Evolutionary conservation across 2,797 vertebrate genomes (phyloP).

Genomic region (Holocentrus rufus): DNA sequence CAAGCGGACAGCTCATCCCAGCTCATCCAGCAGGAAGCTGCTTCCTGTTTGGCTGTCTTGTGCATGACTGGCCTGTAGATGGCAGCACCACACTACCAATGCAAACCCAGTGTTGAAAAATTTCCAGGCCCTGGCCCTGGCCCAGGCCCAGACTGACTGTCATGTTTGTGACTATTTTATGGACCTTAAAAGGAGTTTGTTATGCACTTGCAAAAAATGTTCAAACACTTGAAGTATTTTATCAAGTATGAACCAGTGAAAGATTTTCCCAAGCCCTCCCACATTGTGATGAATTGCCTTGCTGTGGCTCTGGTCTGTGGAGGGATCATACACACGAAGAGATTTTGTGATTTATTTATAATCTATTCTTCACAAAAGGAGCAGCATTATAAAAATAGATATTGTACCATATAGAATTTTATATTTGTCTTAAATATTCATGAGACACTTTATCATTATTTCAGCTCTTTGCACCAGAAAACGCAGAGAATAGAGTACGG

Average conservation of each 20-base stretch:
- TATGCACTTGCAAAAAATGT: too few relatives aligned
- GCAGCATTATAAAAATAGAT: background rate
- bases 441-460: background rate
- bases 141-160: too few relatives aligned
- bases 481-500: background rate
- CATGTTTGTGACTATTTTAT: too few relatives aligned
- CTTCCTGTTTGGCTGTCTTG: background rate
- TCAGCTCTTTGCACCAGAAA: background rate
- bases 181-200: too few relatives aligned
- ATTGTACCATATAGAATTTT: too few relatives aligned
- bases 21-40: too few relatives aligned
- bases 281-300: background rate
- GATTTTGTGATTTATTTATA: background rate
- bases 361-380: too few relatives aligned
- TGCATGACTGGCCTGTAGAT: conserved; percentile 4
- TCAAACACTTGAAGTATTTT: background rate
- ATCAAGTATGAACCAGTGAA: background rate
- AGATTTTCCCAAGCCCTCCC: background rate
- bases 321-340: background rate
- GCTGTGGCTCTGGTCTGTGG: background rate
- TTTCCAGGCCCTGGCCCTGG: too few relatives aligned
- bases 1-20: background rate
- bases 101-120: background rate
- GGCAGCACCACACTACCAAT: background rate
- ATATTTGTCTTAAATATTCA: background rate